phyloP scores from a whole-genome alignment of 2,113 vertebrate genomes.

The Xerus inauris region DNA sequence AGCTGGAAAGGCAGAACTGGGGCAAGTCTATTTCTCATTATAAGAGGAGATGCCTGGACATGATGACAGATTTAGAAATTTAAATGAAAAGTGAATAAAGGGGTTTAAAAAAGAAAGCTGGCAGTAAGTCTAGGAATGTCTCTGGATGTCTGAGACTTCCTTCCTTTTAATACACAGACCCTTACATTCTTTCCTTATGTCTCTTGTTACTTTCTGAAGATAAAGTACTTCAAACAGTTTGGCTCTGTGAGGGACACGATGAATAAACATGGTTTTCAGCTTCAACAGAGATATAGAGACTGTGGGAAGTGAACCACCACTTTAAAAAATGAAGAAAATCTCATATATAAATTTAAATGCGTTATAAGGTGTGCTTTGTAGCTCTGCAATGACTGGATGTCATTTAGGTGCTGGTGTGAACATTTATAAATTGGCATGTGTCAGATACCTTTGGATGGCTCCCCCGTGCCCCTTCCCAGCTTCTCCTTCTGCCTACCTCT shows the following conservation, averaged over 20 bases:
- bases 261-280: slow-evolving; percentile 56
- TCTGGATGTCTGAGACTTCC: slow-evolving; percentile 50
- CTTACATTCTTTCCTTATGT: slow-evolving; percentile 45
- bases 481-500: background rate
- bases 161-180: slow-evolving; percentile 64
- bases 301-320: background rate
- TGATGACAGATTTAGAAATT: slow-evolving; percentile 69
- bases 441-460: background rate
- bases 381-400: background rate
- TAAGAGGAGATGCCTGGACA: slow-evolving; percentile 53
- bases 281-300: slow-evolving; percentile 55
- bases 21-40: background rate
- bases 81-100: slow-evolving; percentile 69
- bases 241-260: slow-evolving; percentile 15
- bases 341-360: background rate
- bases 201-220: slow-evolving; percentile 70
- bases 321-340: background rate
- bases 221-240: slow-evolving; percentile 60
- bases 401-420: background rate
- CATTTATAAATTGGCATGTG: background rate
- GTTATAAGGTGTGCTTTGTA: background rate
- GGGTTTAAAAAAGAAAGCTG: background rate
- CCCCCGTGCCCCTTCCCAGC: background rate
- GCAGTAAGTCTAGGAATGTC: slow-evolving; percentile 43
- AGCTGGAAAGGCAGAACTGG: background rate